Base-by-base conservation (phyloP, 2,888 invertebrate genomes). In the Meiosimyza decipiens region DNA sequence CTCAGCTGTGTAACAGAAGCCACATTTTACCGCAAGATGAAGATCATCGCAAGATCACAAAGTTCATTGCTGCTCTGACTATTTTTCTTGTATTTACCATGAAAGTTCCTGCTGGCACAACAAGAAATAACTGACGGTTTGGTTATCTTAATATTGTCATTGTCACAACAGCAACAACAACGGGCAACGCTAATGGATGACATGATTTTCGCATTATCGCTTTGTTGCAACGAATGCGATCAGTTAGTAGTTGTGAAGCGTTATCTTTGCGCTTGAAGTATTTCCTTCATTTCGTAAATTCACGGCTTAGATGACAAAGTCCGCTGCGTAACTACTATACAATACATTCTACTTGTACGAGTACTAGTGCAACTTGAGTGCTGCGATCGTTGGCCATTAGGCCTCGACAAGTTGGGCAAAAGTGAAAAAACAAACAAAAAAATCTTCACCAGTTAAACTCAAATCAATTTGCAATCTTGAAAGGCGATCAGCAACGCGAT, bases 191-290 rank as follows among this genome's bases (percentile, higher is more conserved):
- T 86, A 86, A 86, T 86, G 86, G 86, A 86, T 86, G 86, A 86
- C 86, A 86, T 84, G 86, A 86, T 83, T 86, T 86, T 86, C 82
- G 86, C 86, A 86, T 86, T 86, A 86, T 86, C 86, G 85, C 86
- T 86, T 85, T 86, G 86, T 84, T 84, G 81, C 81, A 82, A 81
- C 81, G 80, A 81, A 79, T 81, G 82, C 81, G 81, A 84, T 83
- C 84, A 77, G 75, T 71, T 71, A 57, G 49, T 16, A 54, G 54
- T n/a, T 16, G 54, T 54, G 54, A 9, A 9, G 18, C 15, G 18
- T 16, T 54, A 54, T 54, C n/a, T 18, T 16, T 13, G 18, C 16
- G 63, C 70, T 12, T n/a, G 62, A 47, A 62, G 62, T 52, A 69
- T 69, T 69, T 52, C 18, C 49, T 18, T 7, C 13, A 12, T 18